These are phyloP conservation scores for Aix galericulata DNA, from an alignment of 2,113 vertebrate species.

Conservation along the genomic window DNA sequence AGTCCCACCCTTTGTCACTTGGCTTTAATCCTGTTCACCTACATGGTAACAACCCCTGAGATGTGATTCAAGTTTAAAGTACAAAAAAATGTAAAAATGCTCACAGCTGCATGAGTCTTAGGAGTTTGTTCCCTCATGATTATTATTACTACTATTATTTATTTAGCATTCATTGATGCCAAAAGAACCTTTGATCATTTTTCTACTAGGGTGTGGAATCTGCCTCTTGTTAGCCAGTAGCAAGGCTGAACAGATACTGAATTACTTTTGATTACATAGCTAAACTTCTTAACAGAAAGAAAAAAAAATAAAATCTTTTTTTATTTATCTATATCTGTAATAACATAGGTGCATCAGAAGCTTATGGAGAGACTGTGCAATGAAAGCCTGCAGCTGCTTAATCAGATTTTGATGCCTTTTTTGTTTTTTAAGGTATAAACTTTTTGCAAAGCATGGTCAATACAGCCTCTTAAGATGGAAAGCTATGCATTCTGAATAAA, in stretches of 20 bases:
- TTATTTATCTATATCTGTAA: neutral
- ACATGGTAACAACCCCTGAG: neutral
- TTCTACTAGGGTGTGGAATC: conserved; percentile 39
- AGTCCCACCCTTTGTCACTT: neutral
- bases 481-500: neutral
- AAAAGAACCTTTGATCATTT: conserved; percentile 57
- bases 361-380: neutral
- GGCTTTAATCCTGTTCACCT: neutral
- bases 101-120: neutral
- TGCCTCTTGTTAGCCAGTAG: conserved; percentile 33
- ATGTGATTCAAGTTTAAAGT: neutral
- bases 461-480: neutral
- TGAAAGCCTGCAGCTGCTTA: neutral
- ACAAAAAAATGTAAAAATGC: conserved; percentile 5
- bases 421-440: neutral
- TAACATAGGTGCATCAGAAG: conserved; percentile 9
- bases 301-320: neutral
- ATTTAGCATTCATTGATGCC: conserved; percentile 26
- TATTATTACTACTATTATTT: neutral
- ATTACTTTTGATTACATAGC: conserved; percentile 46
- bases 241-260: conserved; percentile 42
- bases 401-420: neutral
- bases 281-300: conserved; percentile 16
- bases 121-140: conserved; percentile 40
- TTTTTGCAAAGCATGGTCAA: neutral